phyloP scores from a whole-genome alignment of 2,797 vertebrate genomes.

The Pantherophis vulpinus region DNA sequence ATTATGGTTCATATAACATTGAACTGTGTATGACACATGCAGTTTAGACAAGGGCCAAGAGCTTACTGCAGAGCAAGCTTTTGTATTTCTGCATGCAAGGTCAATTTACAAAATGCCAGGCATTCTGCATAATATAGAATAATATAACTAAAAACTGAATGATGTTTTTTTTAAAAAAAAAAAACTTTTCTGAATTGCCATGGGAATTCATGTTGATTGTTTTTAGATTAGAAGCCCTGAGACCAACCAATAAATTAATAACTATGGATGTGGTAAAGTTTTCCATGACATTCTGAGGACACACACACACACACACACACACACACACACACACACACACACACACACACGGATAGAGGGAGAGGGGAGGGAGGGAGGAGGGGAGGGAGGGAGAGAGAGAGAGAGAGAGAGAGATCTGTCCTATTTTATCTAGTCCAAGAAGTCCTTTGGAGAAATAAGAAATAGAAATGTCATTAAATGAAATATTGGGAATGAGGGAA shows the following conservation, averaged over 20 bases:
- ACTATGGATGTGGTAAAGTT: neutral
- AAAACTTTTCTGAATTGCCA: neutral
- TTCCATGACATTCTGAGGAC: neutral
- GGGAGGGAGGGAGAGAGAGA: too few species aligned
- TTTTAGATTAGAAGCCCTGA: neutral
- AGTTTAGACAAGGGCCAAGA: neutral
- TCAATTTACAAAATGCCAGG: neutral
- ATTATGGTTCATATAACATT: neutral
- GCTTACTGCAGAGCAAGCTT: neutral
- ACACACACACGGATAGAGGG: too few species aligned
- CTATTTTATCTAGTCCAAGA: neutral
- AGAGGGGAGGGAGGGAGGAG: fast-evolving
- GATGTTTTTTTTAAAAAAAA: neutral
- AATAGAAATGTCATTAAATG: neutral
- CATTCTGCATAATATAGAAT: too few species aligned
- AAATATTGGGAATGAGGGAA: neutral
- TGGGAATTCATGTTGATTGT: neutral
- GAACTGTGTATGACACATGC: neutral
- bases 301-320: too few species aligned
- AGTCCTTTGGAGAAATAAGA: neutral
- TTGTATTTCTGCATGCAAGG: neutral
- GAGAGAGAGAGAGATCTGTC: neutral
- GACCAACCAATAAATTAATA: too few species aligned
- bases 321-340: too few species aligned
- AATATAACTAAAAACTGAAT: neutral